Evolutionary conservation across 2,113 vertebrate genomes (phyloP).

Genomic region (Chroicocephalus ridibundus): DNA sequence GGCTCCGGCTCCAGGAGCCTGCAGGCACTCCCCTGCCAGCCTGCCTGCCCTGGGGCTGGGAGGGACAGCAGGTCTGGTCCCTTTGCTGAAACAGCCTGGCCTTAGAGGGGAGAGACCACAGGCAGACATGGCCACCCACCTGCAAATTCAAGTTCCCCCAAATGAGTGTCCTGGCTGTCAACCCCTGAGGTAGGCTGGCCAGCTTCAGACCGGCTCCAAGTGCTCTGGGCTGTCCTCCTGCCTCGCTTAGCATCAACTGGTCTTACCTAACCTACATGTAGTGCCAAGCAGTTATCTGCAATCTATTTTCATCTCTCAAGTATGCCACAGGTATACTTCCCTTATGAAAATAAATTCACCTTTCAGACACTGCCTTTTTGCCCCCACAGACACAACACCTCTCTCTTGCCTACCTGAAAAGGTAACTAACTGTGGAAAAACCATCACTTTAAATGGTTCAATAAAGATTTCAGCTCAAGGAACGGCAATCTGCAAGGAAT

Average conservation of each 20-base stretch:
- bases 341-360: background rate
- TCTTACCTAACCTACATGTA: background rate
- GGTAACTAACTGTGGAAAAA: background rate
- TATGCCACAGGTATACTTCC: background rate
- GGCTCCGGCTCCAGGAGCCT: background rate
- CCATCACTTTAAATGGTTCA: background rate
- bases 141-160: background rate
- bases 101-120: accelerated
- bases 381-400: background rate
- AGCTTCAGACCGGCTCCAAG: background rate
- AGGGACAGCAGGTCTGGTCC: background rate
- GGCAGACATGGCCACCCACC: background rate
- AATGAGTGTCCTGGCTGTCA: accelerated
- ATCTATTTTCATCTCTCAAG: background rate
- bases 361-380: accelerated
- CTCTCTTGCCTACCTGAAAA: background rate
- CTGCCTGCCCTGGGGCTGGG: accelerated
- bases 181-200: background rate
- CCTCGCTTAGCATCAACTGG: background rate
- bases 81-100: background rate
- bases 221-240: background rate
- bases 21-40: background rate
- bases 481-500: background rate
- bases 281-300: background rate
- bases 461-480: background rate